Evolutionary conservation across 64 coral and sea anemone genomes (phyloP), one percentile per base, ranked within the genome.

Genomic region (Montipora efflorescens): DNA sequence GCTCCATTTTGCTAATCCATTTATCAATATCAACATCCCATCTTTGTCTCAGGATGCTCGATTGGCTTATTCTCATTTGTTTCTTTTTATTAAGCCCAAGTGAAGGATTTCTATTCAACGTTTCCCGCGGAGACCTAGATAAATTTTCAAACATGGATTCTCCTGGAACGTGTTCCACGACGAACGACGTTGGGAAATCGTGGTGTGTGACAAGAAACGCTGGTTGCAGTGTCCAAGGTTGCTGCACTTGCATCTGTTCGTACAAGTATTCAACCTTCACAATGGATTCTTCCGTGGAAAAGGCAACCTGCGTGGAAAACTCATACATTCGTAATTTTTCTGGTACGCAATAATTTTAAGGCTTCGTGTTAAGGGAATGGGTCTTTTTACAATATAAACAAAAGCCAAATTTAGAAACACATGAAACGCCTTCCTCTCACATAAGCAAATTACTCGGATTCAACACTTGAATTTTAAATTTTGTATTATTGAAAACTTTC

Each of bases 231-330:
- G 1, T 1, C 19, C 68, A 18, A 74, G 51, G 72, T 11, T 76
- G 52, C 43, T 92, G 90, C 16, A 16, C 52, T 4, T 92, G 90
- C 52, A 21, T 12, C 15, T 92, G 90, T 7, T 3, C 1, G 0
- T 92, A 92, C 36, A 0, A 2, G 8, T 25, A 4, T 50, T 83
- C 90, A 75, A 92, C 90, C 0, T 92, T 92, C 85, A 81, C 52
- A 25, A 85, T 92, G 90, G 70, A 62, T 11, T 10, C 80, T 0
- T 52, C 71, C 19, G n/a, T 79, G 4, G 12, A 74, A 0, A 46
- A 0, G 9, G 79, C 71, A 62, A 76, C 15, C 5, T 92, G 90
- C 14, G 44, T 92, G 5, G 21, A n/a, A 67, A 92, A 92, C 49
- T 47, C 9, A 4, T 9, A 8, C 11, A 13, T 78, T 20, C 90